A percentile compares a stretch with the other conserved stretches of the same genome.
Evolutionary conservation across 1,140 invertebrate species (phyloP).

Genomic region (Xylocopa sonorina): DNA sequence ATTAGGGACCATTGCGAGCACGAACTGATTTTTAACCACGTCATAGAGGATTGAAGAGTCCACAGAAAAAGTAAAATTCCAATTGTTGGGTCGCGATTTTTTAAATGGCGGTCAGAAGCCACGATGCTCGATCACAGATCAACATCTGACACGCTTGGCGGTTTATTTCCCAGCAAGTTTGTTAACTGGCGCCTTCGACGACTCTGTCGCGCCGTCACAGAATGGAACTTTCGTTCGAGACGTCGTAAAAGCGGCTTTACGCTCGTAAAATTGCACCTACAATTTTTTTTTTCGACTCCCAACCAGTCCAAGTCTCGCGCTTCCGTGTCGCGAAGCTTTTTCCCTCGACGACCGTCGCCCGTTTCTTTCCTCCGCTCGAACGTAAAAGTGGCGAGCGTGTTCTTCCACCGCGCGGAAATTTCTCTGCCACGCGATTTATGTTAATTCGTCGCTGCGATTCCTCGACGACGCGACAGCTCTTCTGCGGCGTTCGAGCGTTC

Average conservation of each 20-base stretch:
- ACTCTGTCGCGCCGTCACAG: constrained; percentile 23
- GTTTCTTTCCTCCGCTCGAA: neutral
- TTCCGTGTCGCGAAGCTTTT: constrained; percentile 21
- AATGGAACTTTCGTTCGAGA: constrained; percentile 67
- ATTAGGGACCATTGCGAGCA: constrained; percentile 50
- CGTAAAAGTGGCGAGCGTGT: constrained; percentile 40
- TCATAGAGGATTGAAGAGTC: constrained; percentile 47
- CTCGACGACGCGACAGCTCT: too few relatives aligned
- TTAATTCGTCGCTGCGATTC: too few relatives aligned
- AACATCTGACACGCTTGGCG: neutral
- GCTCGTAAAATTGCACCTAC: constrained; percentile 64
- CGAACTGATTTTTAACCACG: too few relatives aligned
- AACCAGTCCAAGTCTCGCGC: too few relatives aligned
- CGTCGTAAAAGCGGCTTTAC: constrained; percentile 68
- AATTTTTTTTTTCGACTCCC: constrained; percentile 34
- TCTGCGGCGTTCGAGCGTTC: too few relatives aligned
- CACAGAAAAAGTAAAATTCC: too few relatives aligned
- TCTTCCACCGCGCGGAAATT: too few relatives aligned
- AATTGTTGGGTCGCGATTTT: too few relatives aligned
- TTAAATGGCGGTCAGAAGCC: too few relatives aligned
- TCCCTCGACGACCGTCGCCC: neutral
- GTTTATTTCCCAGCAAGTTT: constrained; percentile 40
- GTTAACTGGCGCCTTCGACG: constrained; percentile 40
- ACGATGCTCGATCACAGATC: too few relatives aligned
- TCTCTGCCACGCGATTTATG: too few relatives aligned